Evolutionary conservation across 2,888 invertebrate genomes (phyloP).

Genomic region (Campopleginae sp.): DNA sequence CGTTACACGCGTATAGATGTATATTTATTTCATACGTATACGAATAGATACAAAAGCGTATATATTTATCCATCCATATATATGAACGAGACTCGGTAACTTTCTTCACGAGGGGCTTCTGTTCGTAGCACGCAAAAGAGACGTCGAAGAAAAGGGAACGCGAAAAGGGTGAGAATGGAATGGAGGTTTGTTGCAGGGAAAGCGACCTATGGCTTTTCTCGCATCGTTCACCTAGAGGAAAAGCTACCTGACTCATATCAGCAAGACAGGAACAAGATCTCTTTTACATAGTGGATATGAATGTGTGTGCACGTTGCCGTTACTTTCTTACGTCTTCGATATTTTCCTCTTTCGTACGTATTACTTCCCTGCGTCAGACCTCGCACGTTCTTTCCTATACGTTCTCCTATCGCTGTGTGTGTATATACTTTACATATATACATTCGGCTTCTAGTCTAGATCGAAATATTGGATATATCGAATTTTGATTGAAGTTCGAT

Average conservation of each 20-base stretch:
- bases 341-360: constrained; percentile 36
- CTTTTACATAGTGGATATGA: neutral
- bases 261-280: constrained; percentile 30
- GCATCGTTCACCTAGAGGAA: constrained; percentile 40
- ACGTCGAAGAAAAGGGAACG: constrained; percentile 49
- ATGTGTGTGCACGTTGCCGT: constrained; percentile 25
- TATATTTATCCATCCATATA: constrained; percentile 25
- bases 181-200: constrained; percentile 34
- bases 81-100: constrained; percentile 22
- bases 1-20: neutral
- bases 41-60: neutral
- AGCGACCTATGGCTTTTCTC: constrained; percentile 58
- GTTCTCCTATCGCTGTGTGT: neutral
- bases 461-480: constrained; percentile 8
- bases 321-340: constrained; percentile 57
- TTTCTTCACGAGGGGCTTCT: constrained; percentile 53
- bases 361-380: constrained; percentile 25
- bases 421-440: neutral
- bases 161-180: constrained; percentile 24
- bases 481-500: constrained; percentile 11
- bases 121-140: constrained; percentile 42
- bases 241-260: constrained; percentile 41
- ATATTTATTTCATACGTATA: neutral
- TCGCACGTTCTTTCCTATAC: neutral
- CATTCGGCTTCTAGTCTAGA: neutral